Percentiles rank a stretch among this genome's conserved stretches.
Evolutionary conservation across 2,113 vertebrate genomes (phyloP).

Genomic region (Hiodon tergisus): DNA sequence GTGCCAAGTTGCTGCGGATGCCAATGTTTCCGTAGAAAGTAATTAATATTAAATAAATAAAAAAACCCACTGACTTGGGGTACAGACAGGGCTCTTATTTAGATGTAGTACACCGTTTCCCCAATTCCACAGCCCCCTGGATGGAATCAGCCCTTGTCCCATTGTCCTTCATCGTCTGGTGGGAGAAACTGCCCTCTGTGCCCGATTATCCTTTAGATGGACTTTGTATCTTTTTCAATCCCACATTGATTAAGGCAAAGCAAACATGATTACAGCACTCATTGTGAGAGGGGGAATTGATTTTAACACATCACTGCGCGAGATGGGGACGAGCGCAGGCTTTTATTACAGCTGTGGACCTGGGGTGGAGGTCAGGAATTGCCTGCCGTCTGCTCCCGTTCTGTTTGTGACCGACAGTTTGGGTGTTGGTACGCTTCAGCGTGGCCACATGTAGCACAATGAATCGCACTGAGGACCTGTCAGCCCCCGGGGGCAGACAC

Average conservation of each 20-base stretch:
- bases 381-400: slow-evolving; percentile 24
- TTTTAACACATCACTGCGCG: slow-evolving; percentile 47
- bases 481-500: slow-evolving; percentile 20
- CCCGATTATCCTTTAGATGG: slow-evolving; percentile 46
- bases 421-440: background rate
- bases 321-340: slow-evolving; percentile 38
- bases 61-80: too few species aligned
- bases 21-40: too few species aligned
- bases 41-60: too few species aligned
- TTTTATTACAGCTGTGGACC: slow-evolving; percentile 34
- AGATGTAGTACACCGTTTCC: too few species aligned
- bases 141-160: slow-evolving; percentile 13
- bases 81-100: too few species aligned
- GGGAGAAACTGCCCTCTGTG: slow-evolving; percentile 43
- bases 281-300: slow-evolving; percentile 53
- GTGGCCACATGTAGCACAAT: slow-evolving; percentile 16
- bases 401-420: background rate
- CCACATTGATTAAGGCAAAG: slow-evolving; percentile 51
- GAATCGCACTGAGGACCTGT: slow-evolving; percentile 18
- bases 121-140: background rate
- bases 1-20: too few species aligned
- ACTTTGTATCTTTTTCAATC: slow-evolving; percentile 54
- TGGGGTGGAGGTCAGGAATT: slow-evolving; percentile 40
- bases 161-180: slow-evolving; percentile 41
- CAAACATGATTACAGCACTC: slow-evolving; percentile 49